Evolutionary conservation across 2,113 vertebrate genomes (phyloP), one percentile per base, ranked within the genome.

Genomic region (Limnothrissa miodon): DNA sequence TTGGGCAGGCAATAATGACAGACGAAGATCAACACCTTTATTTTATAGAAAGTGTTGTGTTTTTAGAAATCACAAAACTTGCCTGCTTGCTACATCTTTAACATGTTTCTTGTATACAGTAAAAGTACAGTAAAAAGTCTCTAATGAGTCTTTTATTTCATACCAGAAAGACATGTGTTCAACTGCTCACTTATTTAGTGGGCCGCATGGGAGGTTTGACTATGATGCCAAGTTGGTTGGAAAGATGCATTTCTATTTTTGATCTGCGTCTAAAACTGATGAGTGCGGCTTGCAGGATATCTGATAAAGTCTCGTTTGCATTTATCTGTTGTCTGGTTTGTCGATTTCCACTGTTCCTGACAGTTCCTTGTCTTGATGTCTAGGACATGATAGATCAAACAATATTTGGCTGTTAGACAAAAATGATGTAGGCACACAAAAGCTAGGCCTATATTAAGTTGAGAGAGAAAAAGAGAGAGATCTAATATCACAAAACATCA

Each of bases 191-290:
- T 19, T 29, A 74, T 74, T 74, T 74, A 3, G 13, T 36, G 29
- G 10, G 17, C 10, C 15, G 11, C 45, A 42, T 45, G 45, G 42
- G 70, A 25, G 88, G 82, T 36, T 9, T 83, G 78, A 83, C 36
- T 19, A 83, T 56, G 15, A 80, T 33, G 39, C 82, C 82, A 23
- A 83, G 82, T 45, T 83, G 36, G 45, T 80, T 78, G 53, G 78
- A 56, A 33, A 83, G 78, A 44, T 45, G 42, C 15, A 59, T 80
- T 23, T 53, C 82, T 39, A 53, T 83, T 42, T 25, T 80, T 23
- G 39, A 44, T 5, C 39, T 23, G n/a, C 51, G 48, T 25, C 62
- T 56, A 25, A 80, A 23, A 42, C 78, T 83, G 48, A 53, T 56
- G 74, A 79, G 51, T 1, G 78, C 74, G 5, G 29, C 78, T 29